phyloP scores from a whole-genome alignment of 2,113 vertebrate genomes.

The Thamnophis sirtalis region DNA sequence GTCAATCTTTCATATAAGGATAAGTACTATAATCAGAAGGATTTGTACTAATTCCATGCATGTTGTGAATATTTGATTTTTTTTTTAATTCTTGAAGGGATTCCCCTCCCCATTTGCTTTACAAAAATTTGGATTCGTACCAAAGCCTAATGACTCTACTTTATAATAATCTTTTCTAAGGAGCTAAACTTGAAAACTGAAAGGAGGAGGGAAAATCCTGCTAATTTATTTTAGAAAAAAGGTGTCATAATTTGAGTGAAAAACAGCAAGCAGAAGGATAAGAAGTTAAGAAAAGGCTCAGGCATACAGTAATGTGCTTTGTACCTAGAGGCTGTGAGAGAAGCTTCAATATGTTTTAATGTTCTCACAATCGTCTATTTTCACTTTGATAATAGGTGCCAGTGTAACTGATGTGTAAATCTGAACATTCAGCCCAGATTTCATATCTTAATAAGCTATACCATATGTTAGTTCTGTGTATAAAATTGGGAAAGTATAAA shows the following conservation, averaged over 20 bases:
- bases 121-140: constrained; percentile 59
- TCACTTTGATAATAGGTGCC: constrained; percentile 50
- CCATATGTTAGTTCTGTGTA: constrained; percentile 35
- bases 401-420: constrained; percentile 43
- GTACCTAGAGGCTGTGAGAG: constrained; percentile 51
- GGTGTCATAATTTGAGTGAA: constrained; percentile 56
- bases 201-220: constrained; percentile 2
- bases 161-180: constrained; percentile 60
- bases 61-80: constrained; percentile 52
- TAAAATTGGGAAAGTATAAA: constrained; percentile 26
- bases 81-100: constrained; percentile 48
- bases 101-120: constrained; percentile 48
- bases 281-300: constrained; percentile 47
- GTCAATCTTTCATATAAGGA: constrained; percentile 48
- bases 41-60: constrained; percentile 32
- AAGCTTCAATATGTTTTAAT: constrained; percentile 51
- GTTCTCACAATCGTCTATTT: constrained; percentile 46
- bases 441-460: constrained; percentile 57
- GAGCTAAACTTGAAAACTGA: constrained; percentile 53
- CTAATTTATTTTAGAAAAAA: constrained; percentile 58
- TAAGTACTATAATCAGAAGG: constrained; percentile 51
- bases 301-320: constrained; percentile 40
- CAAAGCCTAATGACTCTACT: constrained; percentile 55
- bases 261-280: constrained; percentile 57
- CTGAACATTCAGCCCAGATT: constrained; percentile 43